phyloP scores from a whole-genome alignment of 2,797 vertebrate species.

The Xiphorhynchus erythropygius region DNA sequence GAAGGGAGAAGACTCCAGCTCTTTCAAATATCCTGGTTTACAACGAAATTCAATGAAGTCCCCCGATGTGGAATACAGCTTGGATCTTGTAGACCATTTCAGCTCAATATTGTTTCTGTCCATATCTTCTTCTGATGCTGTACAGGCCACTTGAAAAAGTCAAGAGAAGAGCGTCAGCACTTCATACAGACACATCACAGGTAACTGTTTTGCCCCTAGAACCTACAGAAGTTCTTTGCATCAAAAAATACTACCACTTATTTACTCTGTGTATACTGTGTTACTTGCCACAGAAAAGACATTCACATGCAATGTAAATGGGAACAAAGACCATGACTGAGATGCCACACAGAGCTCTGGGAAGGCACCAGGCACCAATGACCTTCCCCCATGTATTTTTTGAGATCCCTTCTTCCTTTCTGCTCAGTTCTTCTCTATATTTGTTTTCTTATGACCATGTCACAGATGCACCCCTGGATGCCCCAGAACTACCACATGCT shows the following conservation, averaged over 20 bases:
- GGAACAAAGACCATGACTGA: neutral
- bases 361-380: neutral
- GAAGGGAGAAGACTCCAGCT: neutral
- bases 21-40: neutral
- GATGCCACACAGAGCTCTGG: neutral
- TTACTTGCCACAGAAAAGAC: neutral
- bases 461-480: accelerated
- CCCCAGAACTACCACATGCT: neutral
- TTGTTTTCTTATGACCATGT: neutral
- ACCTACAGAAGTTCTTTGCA: neutral
- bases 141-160: conserved; percentile 30
- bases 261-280: neutral
- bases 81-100: accelerated
- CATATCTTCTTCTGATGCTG: conserved; percentile 38
- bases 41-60: neutral
- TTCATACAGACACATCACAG: neutral
- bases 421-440: neutral
- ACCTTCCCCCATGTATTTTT: neutral
- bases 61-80: neutral
- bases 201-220: too few species aligned
- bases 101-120: conserved; percentile 22
- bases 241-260: neutral
- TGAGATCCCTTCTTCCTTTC: neutral
- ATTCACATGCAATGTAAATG: neutral
- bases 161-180: neutral